A percentile compares a stretch with the other conserved stretches of the same genome.
These are phyloP conservation scores for Kryptolebias ocellatus DNA, from an alignment of 2,797 vertebrate genomes.

Conservation along the genomic window DNA sequence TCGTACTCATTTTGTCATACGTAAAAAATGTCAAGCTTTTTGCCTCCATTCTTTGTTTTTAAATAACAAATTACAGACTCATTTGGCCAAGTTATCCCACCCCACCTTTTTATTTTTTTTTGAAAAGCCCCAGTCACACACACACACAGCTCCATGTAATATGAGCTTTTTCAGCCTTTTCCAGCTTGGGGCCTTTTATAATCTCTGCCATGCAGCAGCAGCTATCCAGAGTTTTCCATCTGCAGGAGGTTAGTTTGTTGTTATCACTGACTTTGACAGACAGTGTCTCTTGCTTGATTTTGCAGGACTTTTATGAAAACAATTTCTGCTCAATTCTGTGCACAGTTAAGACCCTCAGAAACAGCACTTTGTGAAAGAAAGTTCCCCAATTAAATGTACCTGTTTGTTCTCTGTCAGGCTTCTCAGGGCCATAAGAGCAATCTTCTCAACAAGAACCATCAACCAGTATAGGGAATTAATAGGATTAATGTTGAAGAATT, in stretches of 20 bases:
- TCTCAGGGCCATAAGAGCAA: background rate
- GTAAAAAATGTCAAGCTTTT: conserved; percentile 16
- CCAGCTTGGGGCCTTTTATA: conserved; percentile 33
- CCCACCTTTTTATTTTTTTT: conserved; percentile 32
- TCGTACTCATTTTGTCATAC: conserved; percentile 2
- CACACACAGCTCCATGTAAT: conserved; percentile 22
- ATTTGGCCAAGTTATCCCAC: conserved; percentile 34
- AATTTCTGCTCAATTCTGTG: conserved; percentile 15
- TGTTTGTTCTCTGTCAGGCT: background rate
- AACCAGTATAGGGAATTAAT: background rate
- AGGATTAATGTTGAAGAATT: too few relatives aligned
- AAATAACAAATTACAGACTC: conserved; percentile 53
- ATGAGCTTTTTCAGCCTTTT: conserved; percentile 33
- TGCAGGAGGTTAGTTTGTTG: conserved; percentile 34
- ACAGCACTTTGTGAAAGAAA: too few relatives aligned
- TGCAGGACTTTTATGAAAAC: conserved; percentile 2
- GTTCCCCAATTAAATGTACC: too few relatives aligned
- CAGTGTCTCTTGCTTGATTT: background rate
- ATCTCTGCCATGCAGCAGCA: conserved; percentile 39
- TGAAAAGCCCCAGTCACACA: conserved; percentile 17
- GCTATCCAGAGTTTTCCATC: conserved; percentile 31
- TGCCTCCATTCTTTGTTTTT: conserved; percentile 16
- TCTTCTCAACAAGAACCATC: background rate
- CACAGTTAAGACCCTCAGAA: background rate
- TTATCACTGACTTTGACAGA: conserved; percentile 16